Conservation (phyloP, 2,113 vertebrate genomes). For the Perognathus longimembris region DNA sequence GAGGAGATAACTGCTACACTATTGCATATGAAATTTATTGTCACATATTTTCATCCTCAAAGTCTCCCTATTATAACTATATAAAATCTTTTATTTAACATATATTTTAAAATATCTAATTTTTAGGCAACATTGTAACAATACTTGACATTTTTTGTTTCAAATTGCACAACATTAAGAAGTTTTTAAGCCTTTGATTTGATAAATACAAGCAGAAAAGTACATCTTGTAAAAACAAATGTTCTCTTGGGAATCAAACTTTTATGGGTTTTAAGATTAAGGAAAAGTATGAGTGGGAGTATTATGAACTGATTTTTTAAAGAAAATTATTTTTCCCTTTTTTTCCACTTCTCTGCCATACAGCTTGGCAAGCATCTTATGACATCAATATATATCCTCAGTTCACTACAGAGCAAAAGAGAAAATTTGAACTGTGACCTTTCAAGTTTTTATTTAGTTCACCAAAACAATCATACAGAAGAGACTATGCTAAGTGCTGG, state of each 20-base stretch:
- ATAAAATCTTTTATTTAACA: background rate
- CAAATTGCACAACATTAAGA: background rate
- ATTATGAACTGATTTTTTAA: background rate
- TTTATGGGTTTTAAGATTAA: conserved; percentile 40
- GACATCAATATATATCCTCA: background rate
- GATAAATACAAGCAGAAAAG: conserved; percentile 1
- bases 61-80: background rate
- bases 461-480: conserved; percentile 16
- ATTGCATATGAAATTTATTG: conserved; percentile 22
- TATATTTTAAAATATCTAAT: background rate
- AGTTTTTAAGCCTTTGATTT: conserved; percentile 1
- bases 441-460: background rate
- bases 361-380: background rate
- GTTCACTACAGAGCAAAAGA: background rate
- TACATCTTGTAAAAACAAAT: conserved; percentile 40
- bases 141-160: conserved; percentile 1
- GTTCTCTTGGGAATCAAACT: background rate
- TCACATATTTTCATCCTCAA: conserved; percentile 7
- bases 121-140: conserved; percentile 31
- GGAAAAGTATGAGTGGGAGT: background rate
- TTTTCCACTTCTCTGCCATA: background rate
- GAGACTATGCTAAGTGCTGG: background rate
- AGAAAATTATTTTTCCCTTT: background rate
- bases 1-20: background rate
- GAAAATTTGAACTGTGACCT: background rate